Evolutionary conservation across 2,888 invertebrate genomes (phyloP).

Genomic region (Micoletzkya japonica): DNA sequence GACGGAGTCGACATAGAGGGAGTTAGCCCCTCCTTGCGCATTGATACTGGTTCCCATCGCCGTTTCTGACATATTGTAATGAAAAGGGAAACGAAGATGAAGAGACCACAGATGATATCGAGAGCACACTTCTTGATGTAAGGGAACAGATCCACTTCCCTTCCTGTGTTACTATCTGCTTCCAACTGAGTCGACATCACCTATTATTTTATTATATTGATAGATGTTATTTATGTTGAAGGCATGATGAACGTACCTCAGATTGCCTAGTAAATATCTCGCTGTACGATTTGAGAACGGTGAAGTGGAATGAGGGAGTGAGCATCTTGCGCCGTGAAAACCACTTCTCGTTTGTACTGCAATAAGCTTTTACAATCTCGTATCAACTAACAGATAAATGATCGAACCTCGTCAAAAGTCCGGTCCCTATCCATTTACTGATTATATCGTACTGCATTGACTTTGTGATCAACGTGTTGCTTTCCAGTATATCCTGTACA

Average conservation of each 20-base stretch:
- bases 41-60: constrained; percentile 23
- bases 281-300: constrained; percentile 65
- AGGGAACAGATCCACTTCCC: constrained; percentile 66
- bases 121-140: constrained; percentile 68
- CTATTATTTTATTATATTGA: constrained; percentile 31
- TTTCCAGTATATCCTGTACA: constrained; percentile 52
- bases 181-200: constrained; percentile 64
- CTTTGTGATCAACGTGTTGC: constrained; percentile 64
- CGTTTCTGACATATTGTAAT: constrained; percentile 11
- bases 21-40: constrained; percentile 15
- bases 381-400: neutral
- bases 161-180: constrained; percentile 48
- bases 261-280: constrained; percentile 13
- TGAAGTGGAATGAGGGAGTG: constrained; percentile 69
- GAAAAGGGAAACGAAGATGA: neutral
- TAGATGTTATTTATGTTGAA: neutral
- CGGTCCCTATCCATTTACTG: constrained; percentile 67
- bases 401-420: constrained; percentile 60
- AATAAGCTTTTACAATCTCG: neutral
- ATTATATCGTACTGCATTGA: constrained; percentile 65
- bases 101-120: constrained; percentile 65
- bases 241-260: neutral
- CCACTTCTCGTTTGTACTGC: constrained; percentile 67
- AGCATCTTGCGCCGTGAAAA: constrained; percentile 66
- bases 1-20: constrained; percentile 17